Evolutionary conservation across 2,888 invertebrate species (phyloP), one percentile per base, ranked within the genome.

Genomic region (Liopterus haemorrhoidalis): DNA sequence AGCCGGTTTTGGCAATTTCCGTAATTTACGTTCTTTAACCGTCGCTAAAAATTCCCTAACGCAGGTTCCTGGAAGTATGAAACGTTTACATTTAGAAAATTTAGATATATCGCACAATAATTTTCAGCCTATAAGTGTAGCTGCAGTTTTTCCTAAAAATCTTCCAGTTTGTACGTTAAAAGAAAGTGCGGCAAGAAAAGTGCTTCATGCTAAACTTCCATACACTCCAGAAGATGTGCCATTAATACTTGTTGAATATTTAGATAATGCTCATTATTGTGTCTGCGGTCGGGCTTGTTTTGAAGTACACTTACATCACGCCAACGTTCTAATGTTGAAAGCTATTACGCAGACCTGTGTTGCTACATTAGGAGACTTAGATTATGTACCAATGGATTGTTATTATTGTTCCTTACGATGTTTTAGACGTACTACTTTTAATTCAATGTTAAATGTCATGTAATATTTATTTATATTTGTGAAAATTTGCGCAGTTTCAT

Each of bases 251-350:
- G 75, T 79, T 1, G 63, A 72, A 33, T 78, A 74, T 59, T 63
- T 83, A 52, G 78, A 81, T 55, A 61, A 71, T 57, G 77, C 78
- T 1, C 71, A 73, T 52, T 76, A 76, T 62, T 82, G 83, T 60
- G 59, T 75, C 1, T 82, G 82, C 62, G 79, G 81, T 1, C 62
- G 60, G 46, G 63, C 68, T 3, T 66, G 66, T 49, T 65, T 68
- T 50, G 56, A 61, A 31, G 50, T 38, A 12, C 38, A 45, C 33
- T 24, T 39, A n/a, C 39, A 39, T 20, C 60, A 58, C 56, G 62
- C 49, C 61, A 66, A 57, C 57, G 66, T 57, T 65, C 62, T 69
- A 58, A 67, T 54, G 57, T 70, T 54, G 65, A 67, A 60, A 58
- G 67, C 49, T 63, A 66, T 64, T 65, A 68, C 60, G 56, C 67